Conservation (phyloP, 1,140 invertebrate genomes). For the Acromyrmex echinatior region DNA sequence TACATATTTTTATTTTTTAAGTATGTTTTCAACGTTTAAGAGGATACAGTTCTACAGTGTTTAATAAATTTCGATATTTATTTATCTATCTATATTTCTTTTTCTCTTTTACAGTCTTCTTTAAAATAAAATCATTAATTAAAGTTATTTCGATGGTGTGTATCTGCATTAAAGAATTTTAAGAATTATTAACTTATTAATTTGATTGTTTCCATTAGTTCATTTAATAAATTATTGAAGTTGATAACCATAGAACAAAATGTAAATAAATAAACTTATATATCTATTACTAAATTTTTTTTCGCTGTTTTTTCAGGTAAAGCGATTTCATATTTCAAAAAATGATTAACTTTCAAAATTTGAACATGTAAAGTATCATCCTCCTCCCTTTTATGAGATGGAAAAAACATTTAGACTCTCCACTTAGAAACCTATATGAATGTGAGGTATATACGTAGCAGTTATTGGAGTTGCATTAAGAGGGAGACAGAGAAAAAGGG, state of each 20-base stretch:
- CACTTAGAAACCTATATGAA: neutral
- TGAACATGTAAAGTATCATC: neutral
- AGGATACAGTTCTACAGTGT: too few species aligned
- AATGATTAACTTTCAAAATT: neutral
- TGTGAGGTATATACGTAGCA: conserved; percentile 14
- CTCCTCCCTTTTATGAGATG: neutral
- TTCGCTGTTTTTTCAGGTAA: neutral
- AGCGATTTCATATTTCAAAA: neutral
- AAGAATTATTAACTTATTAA: neutral
- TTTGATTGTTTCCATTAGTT: neutral
- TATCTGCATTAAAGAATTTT: neutral
- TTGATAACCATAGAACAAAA: neutral
- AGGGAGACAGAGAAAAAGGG: neutral
- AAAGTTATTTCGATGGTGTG: neutral
- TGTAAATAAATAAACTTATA: neutral
- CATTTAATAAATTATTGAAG: neutral
- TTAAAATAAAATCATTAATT: conserved; percentile 16
- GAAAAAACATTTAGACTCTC: neutral
- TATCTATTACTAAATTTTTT: neutral
- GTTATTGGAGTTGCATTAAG: conserved; percentile 10
- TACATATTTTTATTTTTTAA: too few species aligned
- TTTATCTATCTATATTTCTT: neutral
- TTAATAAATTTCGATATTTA: neutral
- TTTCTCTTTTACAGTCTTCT: neutral
- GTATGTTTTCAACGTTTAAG: too few species aligned